These are phyloP conservation scores for Macroteleia sp. DNA, from an alignment of 2,888 invertebrate species.

Conservation along the genomic window DNA sequence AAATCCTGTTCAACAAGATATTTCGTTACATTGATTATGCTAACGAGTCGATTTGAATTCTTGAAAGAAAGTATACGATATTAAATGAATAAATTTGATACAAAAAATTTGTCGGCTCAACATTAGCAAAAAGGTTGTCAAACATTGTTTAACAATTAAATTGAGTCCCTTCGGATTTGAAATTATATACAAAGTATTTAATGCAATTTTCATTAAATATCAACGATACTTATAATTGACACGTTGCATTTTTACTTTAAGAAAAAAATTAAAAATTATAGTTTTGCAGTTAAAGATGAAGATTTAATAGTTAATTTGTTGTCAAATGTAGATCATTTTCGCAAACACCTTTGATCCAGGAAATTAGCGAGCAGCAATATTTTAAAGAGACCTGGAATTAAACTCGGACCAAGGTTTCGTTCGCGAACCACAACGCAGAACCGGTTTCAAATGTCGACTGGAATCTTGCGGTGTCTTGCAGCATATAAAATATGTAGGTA, in stretches of 20 bases:
- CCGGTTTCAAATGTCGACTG: slow-evolving; percentile 70
- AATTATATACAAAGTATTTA: no score
- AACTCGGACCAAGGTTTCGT: no score
- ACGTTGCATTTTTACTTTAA: no score
- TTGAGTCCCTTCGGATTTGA: no score
- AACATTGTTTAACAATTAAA: no score
- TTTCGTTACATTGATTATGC: slow-evolving; percentile 11
- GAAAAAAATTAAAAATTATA: no score
- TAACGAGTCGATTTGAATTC: slow-evolving; percentile 4
- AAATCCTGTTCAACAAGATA: slow-evolving; percentile 8
- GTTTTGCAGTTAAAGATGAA: no score
- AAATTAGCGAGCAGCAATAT: slow-evolving; percentile 21
- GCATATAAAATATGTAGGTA: slow-evolving; percentile 52
- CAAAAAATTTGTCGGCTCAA: no score
- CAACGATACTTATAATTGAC: no score
- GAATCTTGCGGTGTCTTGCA: slow-evolving; percentile 67
- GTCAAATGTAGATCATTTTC: slow-evolving; percentile 3
- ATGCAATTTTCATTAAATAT: no score
- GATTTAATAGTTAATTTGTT: background rate
- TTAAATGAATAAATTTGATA: background rate
- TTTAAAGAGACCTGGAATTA: slow-evolving; percentile 45
- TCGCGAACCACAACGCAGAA: slow-evolving; percentile 64
- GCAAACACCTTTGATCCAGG: slow-evolving; percentile 15
- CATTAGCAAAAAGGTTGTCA: no score
- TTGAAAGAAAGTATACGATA: background rate